phyloP scores from a whole-genome alignment of 1,140 invertebrate genomes.

The Augochlora pura region DNA sequence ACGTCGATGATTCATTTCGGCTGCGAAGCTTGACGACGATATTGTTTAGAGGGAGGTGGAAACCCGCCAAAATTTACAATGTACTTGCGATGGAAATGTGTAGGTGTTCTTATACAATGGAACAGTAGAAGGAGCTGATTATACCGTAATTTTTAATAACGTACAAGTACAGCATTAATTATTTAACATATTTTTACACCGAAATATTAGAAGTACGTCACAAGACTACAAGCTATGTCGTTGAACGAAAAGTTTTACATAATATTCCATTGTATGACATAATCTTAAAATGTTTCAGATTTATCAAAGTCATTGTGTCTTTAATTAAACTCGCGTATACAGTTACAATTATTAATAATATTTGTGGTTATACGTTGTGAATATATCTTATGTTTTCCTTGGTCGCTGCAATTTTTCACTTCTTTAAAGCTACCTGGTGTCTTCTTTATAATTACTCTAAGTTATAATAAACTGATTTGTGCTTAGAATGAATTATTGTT shows the following conservation, averaged over 20 bases:
- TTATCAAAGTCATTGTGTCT: conserved; percentile 1
- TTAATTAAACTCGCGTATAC: conserved; percentile 1
- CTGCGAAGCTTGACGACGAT: too few species aligned
- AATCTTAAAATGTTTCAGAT: neutral
- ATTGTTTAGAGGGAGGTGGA: too few species aligned
- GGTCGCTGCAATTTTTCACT: conserved; percentile 24
- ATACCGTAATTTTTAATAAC: too few species aligned
- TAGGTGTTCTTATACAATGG: too few species aligned
- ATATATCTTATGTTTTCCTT: conserved; percentile 39
- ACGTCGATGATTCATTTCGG: too few species aligned
- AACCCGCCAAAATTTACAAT: too few species aligned
- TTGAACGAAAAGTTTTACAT: conserved; percentile 5
- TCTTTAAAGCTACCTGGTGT: conserved; percentile 23
- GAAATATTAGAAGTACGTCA: conserved; percentile 4
- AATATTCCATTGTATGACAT: conserved; percentile 9
- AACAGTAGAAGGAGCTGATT: too few species aligned
- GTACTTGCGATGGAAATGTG: too few species aligned
- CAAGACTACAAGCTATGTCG: neutral
- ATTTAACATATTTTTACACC: conserved; percentile 36
- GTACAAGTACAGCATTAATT: conserved; percentile 24
- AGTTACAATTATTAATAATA: conserved; percentile 22
- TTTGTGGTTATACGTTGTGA: conserved; percentile 21
- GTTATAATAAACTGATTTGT: conserved; percentile 11
- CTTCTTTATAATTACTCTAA: conserved; percentile 47
- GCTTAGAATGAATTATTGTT: conserved; percentile 62